Percentiles rank a stretch among this genome's conserved stretches.
Evolutionary conservation across 2,888 invertebrate species (phyloP).

Genomic region (Dicycla oo): DNA sequence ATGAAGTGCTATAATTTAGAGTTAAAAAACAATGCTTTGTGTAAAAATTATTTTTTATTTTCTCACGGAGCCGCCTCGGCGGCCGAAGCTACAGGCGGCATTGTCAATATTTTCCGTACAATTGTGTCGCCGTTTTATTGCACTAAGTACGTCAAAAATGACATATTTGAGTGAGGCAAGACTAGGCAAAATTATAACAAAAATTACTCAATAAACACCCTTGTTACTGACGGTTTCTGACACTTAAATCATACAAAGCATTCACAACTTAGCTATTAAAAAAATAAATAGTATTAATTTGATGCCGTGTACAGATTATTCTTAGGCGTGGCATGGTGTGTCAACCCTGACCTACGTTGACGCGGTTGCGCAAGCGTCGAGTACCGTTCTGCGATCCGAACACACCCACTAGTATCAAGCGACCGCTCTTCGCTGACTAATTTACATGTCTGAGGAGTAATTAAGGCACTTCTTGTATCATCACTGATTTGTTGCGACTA

Average conservation of each 20-base stretch:
- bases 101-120: too few species aligned
- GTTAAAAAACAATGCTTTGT: too few species aligned
- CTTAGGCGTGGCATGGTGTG: neutral
- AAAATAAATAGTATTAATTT: neutral
- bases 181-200: too few species aligned
- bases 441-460: neutral
- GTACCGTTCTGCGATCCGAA: neutral
- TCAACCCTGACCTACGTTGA: neutral
- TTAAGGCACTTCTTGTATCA: neutral
- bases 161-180: too few species aligned
- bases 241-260: neutral
- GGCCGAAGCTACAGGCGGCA: too few species aligned
- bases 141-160: too few species aligned
- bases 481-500: neutral
- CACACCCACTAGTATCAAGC: slow-evolving; percentile 4
- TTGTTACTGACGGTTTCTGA: too few species aligned
- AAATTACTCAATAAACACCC: too few species aligned
- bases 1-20: too few species aligned
- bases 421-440: neutral
- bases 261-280: neutral
- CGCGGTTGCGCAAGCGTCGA: neutral
- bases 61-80: too few species aligned
- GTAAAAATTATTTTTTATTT: too few species aligned
- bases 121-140: too few species aligned
- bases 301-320: neutral